These are phyloP conservation scores for Nephrotoma guestfalica DNA, from an alignment of 2,888 invertebrate genomes.

Conservation along the genomic window DNA sequence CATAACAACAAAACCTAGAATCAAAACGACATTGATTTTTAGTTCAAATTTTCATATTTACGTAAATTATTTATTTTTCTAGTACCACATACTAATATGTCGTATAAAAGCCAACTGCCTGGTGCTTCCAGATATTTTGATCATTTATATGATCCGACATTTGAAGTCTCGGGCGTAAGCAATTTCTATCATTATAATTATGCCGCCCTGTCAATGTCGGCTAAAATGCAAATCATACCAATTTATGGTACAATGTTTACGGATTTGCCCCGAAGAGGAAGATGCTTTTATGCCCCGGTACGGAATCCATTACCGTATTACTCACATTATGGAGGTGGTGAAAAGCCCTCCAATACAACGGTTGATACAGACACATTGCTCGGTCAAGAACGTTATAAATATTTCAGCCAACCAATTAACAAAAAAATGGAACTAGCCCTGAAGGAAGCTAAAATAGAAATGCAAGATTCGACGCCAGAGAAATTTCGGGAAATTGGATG, in stretches of 20 bases:
- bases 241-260: slow-evolving; percentile 16
- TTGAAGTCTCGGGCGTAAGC: slow-evolving; percentile 11
- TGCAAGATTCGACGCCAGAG: neutral
- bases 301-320: slow-evolving; percentile 9
- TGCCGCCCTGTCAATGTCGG: slow-evolving; percentile 11
- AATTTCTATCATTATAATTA: slow-evolving; percentile 13
- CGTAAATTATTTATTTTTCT: neutral
- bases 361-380: neutral
- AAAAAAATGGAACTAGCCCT: neutral
- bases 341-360: neutral
- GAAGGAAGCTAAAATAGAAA: neutral
- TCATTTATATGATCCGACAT: slow-evolving; percentile 16
- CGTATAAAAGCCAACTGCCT: slow-evolving; percentile 13
- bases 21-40: slow-evolving; percentile 11
- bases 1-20: slow-evolving; percentile 68
- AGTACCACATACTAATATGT: slow-evolving; percentile 11
- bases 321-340: slow-evolving; percentile 7
- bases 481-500: slow-evolving; percentile 9
- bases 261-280: slow-evolving; percentile 13
- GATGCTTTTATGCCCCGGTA: slow-evolving; percentile 11
- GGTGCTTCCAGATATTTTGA: slow-evolving; percentile 14
- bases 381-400: slow-evolving; percentile 8
- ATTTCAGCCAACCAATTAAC: neutral
- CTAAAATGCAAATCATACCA: slow-evolving; percentile 14
- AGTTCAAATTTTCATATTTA: neutral